Base-by-base conservation (phyloP, 2,797 vertebrate genomes). In the Poecilia wingei region DNA sequence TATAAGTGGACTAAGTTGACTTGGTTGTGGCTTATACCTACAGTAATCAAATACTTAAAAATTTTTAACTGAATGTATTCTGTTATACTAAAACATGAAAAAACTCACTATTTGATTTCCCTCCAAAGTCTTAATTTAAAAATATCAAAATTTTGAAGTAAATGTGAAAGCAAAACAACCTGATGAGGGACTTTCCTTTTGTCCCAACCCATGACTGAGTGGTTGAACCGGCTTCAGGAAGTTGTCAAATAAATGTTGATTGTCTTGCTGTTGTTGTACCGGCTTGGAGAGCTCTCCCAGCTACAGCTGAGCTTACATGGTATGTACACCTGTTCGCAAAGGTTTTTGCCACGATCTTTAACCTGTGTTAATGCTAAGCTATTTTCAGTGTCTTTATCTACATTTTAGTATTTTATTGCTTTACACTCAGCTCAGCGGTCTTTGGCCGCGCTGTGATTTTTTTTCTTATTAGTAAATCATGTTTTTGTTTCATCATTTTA, bases 121-220 rank as follows among this genome's bases (percentile, higher is more conserved):
- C 39, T 9, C 25, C 2, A 70, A 45, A 70, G 22, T 43, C 12
- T 25, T 43, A 12, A 69, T 69, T 13, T n/a, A 28, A 45, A 74
- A 4, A 25, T 20, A 14, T 13, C n/a, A 31, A 53, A 31, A 61
- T 18, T 6, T 3, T 28, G 0, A 47, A 3, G 1, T 7, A 14
- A 79, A 88, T 61, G 71, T 88, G 92, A 94, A 94, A 93, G 90
- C 33, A 82, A 93, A 93, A 91, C 72, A 4, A 3, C 33, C 1
- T 75, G 31, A 22, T 80, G 6, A 69, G 82, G 81, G 73, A 86
- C 79, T 82, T 92, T 57, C 74, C 43, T 66, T 76, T 13, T 46
- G n/a, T 72, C 4, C n/a, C 45, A 55, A 3, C 20, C 14, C 69
- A 64, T 76, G 41, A 2, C 69, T 74, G 43, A 76, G 71, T 73